Evolutionary conservation across 2,797 vertebrate species (phyloP), one percentile per base, ranked within the genome.

Genomic region (Sebastiscus tertius): DNA sequence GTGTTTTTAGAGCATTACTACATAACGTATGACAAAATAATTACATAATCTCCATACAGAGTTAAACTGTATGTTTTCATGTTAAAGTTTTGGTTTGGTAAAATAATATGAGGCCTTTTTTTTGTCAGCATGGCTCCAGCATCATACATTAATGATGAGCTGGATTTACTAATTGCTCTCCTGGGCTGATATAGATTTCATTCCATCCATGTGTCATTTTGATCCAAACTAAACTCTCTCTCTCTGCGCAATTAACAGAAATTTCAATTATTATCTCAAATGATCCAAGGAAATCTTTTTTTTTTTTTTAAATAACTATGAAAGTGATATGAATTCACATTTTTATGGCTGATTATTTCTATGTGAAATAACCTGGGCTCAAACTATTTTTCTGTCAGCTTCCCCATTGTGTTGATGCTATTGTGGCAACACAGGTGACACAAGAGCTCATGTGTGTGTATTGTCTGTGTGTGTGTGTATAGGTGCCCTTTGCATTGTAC

Each of bases 401-500:
- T 96, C 95, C 91, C 67, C 79, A 92, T 96, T 96, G 94, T 96
- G 85, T 88, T n/a, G 42, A 26, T 70, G 81, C 93, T 80, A 92
- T 96, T 96, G 95, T 95, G 77, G 69, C 83, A 72, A 56, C 84
- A 73, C 75, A 79, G 79, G 89, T 83, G 80, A 83, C 85, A 91
- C 90, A 88, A 84, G 75, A 87, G 94, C 89, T 80, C 52, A 29
- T 90, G 87, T 88, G 84, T 89, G 84, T 89, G 88, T 90, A 84
- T 88, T 89, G 83, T 90, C 66, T 81, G 64, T 81, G 81, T 67
- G 75, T 66, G 75, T 67, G 68, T 24, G 33, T 2, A 82, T 46
- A 71, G 54, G 18, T 74, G 55, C 69, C 72, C 74, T 92, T 90
- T 88, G 80, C 92, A 92, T 92, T 93, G 90, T 64, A 69, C 61